Conservation (phyloP, 2,888 invertebrate genomes). For the Fragum fragum region DNA sequence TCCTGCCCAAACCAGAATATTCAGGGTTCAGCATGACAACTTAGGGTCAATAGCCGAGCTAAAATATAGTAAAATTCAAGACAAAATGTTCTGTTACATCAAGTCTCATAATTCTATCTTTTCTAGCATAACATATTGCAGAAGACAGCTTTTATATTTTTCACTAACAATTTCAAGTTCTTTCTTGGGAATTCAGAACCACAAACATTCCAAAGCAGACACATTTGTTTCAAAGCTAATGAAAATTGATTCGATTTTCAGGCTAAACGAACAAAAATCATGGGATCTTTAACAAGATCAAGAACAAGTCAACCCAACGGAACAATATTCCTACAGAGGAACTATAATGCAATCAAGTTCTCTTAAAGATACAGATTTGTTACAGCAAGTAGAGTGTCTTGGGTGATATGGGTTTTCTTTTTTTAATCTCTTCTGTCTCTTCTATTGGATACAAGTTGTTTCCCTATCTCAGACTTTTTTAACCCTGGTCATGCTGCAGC, state of each 20-base stretch:
- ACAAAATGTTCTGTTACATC: too few relatives aligned
- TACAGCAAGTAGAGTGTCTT: not conserved
- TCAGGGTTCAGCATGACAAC: too few relatives aligned
- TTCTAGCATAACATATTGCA: too few relatives aligned
- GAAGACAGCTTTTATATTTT: too few relatives aligned
- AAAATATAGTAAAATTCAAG: too few relatives aligned
- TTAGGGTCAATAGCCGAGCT: too few relatives aligned
- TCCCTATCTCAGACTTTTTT: not conserved
- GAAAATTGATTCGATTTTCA: not conserved
- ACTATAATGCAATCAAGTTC: not conserved
- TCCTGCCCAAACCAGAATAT: too few relatives aligned
- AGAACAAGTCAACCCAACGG: not conserved
- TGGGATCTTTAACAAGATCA: not conserved
- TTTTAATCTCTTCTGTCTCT: not conserved
- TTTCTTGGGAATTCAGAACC: not conserved
- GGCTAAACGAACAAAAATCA: constrained; percentile 1
- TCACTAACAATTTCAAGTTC: not conserved
- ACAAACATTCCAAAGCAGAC: not conserved
- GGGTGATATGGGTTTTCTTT: too few relatives aligned
- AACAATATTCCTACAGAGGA: not conserved
- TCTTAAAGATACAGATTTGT: not conserved
- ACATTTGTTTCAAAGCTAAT: not conserved
- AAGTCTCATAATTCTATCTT: too few relatives aligned
- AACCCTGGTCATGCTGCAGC: too few relatives aligned
- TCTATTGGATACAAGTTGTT: not conserved